These are phyloP conservation scores for Hepsetus odoe DNA, from an alignment of 2,113 vertebrate species.

Conservation along the genomic window DNA sequence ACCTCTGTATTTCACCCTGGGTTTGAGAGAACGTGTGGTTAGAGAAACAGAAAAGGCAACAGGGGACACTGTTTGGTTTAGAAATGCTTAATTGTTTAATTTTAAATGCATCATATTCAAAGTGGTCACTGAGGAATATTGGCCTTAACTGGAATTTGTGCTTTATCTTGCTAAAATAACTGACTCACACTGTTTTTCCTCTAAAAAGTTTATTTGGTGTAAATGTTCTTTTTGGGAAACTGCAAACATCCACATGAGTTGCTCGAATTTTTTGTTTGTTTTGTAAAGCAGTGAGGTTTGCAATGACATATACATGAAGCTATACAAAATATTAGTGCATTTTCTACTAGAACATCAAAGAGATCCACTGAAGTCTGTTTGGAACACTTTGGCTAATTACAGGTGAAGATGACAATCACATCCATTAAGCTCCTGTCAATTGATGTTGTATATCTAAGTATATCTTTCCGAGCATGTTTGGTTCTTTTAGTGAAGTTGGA, in stretches of 20 bases:
- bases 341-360: neutral
- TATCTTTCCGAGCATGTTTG: conserved; percentile 27
- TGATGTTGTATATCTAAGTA: neutral
- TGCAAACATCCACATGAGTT: too few species aligned
- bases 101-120: neutral
- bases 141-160: neutral
- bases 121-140: neutral
- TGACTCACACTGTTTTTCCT: too few species aligned
- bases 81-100: neutral
- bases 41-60: neutral
- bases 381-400: neutral
- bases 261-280: too few species aligned
- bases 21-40: neutral
- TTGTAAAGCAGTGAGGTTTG: too few species aligned
- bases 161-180: neutral
- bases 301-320: too few species aligned
- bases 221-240: too few species aligned
- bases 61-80: neutral
- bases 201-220: too few species aligned
- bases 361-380: neutral
- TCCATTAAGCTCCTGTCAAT: neutral
- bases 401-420: neutral
- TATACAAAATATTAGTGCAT: too few species aligned
- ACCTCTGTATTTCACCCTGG: conserved; percentile 23
- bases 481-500: neutral